Conservation (phyloP, 2,113 vertebrate genomes). For the Laticauda colubrina region DNA sequence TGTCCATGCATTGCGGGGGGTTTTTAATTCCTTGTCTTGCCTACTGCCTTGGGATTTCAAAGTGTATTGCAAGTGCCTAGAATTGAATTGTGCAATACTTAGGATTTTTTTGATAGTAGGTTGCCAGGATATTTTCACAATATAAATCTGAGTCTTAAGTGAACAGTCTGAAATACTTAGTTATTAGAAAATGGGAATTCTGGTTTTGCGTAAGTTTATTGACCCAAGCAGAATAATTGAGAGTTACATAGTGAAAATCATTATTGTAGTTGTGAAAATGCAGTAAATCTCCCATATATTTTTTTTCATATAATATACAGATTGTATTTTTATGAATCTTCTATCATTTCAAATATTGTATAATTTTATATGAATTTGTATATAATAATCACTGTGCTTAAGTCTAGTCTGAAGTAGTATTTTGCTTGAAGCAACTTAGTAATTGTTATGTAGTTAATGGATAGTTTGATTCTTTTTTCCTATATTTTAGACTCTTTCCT, state of each 20-base stretch:
- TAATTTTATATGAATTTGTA: not conserved
- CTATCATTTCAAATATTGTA: not conserved
- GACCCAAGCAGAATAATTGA: not conserved
- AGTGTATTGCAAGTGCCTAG: not conserved
- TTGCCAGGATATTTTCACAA: not conserved
- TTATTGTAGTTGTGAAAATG: not conserved
- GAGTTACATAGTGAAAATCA: not conserved
- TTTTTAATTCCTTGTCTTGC: not conserved
- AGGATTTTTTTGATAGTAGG: not conserved
- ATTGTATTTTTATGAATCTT: not conserved
- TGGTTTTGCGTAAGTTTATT: not conserved
- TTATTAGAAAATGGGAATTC: not conserved
- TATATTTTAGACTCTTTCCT: constrained; percentile 77
- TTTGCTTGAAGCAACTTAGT: not conserved
- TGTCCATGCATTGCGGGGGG: not conserved
- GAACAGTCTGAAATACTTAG: not conserved
- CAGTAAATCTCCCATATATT: not conserved
- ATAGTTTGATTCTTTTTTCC: constrained; percentile 1
- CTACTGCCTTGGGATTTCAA: not conserved
- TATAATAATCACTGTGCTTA: not conserved
- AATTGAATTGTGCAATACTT: not conserved
- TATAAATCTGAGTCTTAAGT: not conserved
- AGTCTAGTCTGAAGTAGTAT: not conserved
- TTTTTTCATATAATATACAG: not conserved
- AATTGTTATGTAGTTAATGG: not conserved